phyloP scores from a whole-genome alignment of 2,797 vertebrate genomes.

The Philypnodon macrostomus region DNA sequence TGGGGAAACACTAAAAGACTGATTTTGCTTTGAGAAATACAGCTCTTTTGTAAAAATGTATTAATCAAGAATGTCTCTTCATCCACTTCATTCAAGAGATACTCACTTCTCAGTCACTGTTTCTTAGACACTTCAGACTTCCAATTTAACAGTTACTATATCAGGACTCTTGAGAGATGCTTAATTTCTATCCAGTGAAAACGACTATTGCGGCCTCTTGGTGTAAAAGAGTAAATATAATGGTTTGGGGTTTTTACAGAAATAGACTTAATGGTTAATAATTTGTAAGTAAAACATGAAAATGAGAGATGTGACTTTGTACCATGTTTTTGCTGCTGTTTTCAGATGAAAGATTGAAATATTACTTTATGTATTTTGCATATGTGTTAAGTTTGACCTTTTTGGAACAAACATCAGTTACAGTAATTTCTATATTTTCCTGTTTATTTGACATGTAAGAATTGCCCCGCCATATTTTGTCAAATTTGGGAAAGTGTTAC shows the following conservation, averaged over 20 bases:
- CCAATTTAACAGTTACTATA: neutral
- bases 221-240: too few species aligned
- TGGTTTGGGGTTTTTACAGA: too few species aligned
- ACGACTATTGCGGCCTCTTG: neutral
- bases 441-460: neutral
- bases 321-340: too few species aligned
- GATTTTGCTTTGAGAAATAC: neutral
- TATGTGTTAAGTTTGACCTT: too few species aligned
- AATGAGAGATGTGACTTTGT: too few species aligned
- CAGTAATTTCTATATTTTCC: neutral
- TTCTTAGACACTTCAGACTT: neutral
- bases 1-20: neutral
- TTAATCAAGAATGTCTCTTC: too few species aligned
- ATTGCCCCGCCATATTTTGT: constrained; percentile 1
- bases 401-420: too few species aligned
- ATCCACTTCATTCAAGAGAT: constrained; percentile 3
- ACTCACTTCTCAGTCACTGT: neutral
- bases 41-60: neutral
- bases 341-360: too few species aligned
- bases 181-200: neutral
- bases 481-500: constrained; percentile 27
- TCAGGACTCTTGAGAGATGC: too few species aligned
- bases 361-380: too few species aligned
- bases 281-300: too few species aligned
- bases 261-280: too few species aligned